These are phyloP conservation scores for Siniperca knerii DNA, from an alignment of 2,113 vertebrate genomes.

Conservation along the genomic window DNA sequence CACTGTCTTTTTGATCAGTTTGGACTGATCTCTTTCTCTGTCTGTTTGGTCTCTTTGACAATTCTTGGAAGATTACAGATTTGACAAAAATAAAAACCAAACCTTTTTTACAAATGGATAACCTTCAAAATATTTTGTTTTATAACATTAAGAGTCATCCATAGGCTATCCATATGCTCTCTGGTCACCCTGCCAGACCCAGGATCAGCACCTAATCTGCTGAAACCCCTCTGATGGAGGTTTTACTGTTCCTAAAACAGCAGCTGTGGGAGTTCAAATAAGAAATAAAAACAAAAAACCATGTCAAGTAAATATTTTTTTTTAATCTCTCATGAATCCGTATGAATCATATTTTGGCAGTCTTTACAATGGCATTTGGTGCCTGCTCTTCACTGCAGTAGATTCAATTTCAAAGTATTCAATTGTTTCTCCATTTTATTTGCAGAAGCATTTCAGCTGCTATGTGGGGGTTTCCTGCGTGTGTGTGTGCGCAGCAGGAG, in stretches of 20 bases:
- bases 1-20: too few relatives aligned
- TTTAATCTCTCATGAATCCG: not conserved
- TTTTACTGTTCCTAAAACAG: not conserved
- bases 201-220: not conserved
- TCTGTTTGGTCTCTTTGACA: not conserved
- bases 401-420: not conserved
- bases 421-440: slow-evolving; percentile 1
- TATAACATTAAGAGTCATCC: not conserved
- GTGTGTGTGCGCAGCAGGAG: slow-evolving; percentile 4
- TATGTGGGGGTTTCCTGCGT: slow-evolving; percentile 50
- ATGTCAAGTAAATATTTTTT: not conserved
- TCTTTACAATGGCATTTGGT: not conserved
- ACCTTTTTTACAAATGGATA: not conserved
- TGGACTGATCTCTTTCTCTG: too few relatives aligned
- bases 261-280: not conserved
- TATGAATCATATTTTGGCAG: not conserved
- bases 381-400: not conserved
- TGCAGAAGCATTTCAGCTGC: slow-evolving; percentile 8
- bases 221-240: not conserved
- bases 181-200: not conserved
- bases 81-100: not conserved
- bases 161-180: not conserved
- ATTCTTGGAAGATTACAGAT: not conserved
- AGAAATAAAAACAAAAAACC: not conserved
- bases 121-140: not conserved